phyloP scores from a whole-genome alignment of 2,888 invertebrate species.

The Spilarctia lutea region DNA sequence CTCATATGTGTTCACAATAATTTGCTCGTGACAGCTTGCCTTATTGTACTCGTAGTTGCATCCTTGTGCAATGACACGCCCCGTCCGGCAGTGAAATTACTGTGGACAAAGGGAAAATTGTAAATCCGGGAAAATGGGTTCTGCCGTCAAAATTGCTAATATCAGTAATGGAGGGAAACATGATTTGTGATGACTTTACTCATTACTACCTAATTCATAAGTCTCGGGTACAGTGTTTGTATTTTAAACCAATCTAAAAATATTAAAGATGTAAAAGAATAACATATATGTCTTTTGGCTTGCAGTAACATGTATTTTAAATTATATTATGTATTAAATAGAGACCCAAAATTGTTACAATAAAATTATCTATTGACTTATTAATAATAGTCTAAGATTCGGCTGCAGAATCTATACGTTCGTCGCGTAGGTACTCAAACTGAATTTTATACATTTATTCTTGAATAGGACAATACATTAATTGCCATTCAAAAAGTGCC shows the following conservation, averaged over 20 bases:
- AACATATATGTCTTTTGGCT: background rate
- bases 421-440: too few relatives aligned
- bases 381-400: too few relatives aligned
- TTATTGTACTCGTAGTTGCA: conserved; percentile 52
- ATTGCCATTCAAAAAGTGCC: too few relatives aligned
- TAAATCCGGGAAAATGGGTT: conserved; percentile 29
- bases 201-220: background rate
- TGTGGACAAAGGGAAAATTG: conserved; percentile 37
- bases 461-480: too few relatives aligned
- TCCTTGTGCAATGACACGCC: conserved; percentile 33
- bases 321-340: too few relatives aligned
- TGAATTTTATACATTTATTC: too few relatives aligned
- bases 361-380: too few relatives aligned
- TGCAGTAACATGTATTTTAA: too few relatives aligned
- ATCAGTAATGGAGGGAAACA: background rate
- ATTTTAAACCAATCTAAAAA: background rate
- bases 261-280: background rate
- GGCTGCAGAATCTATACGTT: too few relatives aligned
- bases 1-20: conserved; percentile 49
- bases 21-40: conserved; percentile 58
- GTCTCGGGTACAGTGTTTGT: background rate
- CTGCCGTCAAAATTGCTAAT: conserved; percentile 21
- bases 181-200: background rate
- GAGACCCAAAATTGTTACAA: too few relatives aligned
- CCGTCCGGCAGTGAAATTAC: conserved; percentile 38